Percentiles rank a stretch among this genome's conserved stretches.
Conservation (phyloP, 2,888 invertebrate genomes). For the Chymomyza fuscimana region DNA sequence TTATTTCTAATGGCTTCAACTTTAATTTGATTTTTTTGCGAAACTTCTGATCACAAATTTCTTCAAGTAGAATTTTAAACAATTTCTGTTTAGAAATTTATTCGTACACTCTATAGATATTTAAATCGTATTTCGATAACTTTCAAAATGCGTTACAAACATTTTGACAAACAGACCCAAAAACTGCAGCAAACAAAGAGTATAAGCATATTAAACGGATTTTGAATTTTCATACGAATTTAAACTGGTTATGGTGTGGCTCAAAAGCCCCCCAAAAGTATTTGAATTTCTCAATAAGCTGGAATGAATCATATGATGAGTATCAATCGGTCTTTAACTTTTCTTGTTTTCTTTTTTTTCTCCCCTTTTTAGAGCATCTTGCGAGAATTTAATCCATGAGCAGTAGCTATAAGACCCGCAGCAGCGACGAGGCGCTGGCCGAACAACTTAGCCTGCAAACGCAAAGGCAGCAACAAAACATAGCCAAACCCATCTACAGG, state of each 20-base stretch:
- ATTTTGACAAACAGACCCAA: too few relatives aligned
- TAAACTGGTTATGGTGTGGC: constrained; percentile 24
- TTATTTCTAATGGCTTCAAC: too few relatives aligned
- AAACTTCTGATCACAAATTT: too few relatives aligned
- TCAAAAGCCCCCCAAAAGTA: constrained; percentile 1
- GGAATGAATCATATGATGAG: not conserved
- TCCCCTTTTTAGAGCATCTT: constrained; percentile 30
- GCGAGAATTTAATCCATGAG: constrained; percentile 58
- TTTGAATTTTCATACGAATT: constrained; percentile 57
- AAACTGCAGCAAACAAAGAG: not conserved
- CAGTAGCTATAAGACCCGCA: constrained; percentile 63
- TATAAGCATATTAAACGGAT: not conserved
- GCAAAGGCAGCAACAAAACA: constrained; percentile 37
- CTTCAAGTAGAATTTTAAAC: too few relatives aligned
- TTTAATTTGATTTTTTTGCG: too few relatives aligned
- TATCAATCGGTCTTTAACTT: constrained; percentile 1
- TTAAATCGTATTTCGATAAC: too few relatives aligned
- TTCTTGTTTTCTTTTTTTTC: not conserved
- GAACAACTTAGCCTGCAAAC: constrained; percentile 68
- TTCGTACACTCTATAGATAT: too few relatives aligned
- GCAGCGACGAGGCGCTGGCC: constrained; percentile 67
- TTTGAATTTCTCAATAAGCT: constrained; percentile 49
- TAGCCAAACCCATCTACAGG: constrained; percentile 52
- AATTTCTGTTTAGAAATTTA: too few relatives aligned
- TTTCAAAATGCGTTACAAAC: too few relatives aligned